phyloP scores from a whole-genome alignment of 2,888 invertebrate species.

The Serripes groenlandicus region DNA sequence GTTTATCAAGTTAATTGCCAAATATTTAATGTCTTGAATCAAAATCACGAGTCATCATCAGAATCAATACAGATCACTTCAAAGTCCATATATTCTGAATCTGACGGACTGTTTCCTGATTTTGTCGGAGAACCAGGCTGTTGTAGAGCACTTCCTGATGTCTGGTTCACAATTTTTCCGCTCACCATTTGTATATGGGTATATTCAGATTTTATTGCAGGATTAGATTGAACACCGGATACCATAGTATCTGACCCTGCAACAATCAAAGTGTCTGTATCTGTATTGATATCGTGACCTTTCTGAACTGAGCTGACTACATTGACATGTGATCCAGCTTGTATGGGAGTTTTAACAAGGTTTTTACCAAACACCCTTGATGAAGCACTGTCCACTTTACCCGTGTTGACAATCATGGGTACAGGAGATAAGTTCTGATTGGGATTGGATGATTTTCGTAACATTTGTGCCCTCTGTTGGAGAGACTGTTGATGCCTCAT shows the following conservation, averaged over 20 bases:
- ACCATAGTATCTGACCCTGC: not conserved
- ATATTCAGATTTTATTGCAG: not conserved
- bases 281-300: not conserved
- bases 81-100: slow-evolving; percentile 53
- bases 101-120: slow-evolving; percentile 7
- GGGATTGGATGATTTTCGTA: slow-evolving; percentile 8
- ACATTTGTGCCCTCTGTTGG: slow-evolving; percentile 10
- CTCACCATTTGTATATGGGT: not conserved
- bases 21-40: no score
- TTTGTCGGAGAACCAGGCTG: not conserved
- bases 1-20: no score
- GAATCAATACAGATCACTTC: slow-evolving; percentile 66
- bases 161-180: not conserved
- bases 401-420: slow-evolving; percentile 1
- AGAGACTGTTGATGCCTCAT: slow-evolving; percentile 32
- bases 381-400: slow-evolving; percentile 21
- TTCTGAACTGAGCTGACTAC: not conserved
- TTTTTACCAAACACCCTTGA: slow-evolving; percentile 27
- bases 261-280: not conserved
- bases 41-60: slow-evolving; percentile 51
- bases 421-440: slow-evolving; percentile 1
- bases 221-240: not conserved
- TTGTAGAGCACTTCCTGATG: not conserved
- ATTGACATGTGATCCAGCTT: not conserved
- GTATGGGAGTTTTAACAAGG: not conserved